phyloP scores from a whole-genome alignment of 2,888 invertebrate genomes.

The Drosophila kokeensis region DNA sequence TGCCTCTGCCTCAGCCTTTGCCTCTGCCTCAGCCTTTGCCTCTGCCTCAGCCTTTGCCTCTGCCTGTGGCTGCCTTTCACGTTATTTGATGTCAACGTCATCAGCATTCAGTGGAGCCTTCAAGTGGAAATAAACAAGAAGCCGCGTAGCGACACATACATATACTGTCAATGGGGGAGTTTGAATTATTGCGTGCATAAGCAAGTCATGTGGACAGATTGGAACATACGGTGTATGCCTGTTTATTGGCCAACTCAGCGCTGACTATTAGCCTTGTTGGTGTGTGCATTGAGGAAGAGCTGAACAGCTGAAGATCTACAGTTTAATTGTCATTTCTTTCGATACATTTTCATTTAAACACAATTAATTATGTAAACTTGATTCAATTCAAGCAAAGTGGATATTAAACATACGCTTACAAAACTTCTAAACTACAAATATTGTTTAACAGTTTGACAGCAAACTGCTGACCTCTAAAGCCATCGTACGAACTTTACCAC shows the following conservation, averaged over 20 bases:
- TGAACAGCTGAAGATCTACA: not conserved
- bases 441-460: constrained; percentile 11
- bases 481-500: constrained; percentile 48
- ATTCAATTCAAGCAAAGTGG: not conserved
- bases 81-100: constrained; percentile 40
- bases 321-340: not conserved
- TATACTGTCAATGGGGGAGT: not conserved
- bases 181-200: constrained; percentile 3
- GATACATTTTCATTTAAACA: too few species aligned
- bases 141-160: not conserved
- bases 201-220: constrained; percentile 11
- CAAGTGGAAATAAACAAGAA: constrained; percentile 37
- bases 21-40: not conserved
- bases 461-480: constrained; percentile 20
- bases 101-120: constrained; percentile 25
- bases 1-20: not conserved
- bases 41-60: not conserved
- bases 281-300: not conserved
- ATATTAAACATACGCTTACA: not conserved
- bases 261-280: constrained; percentile 1
- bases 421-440: constrained; percentile 13
- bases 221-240: not conserved
- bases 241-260: constrained; percentile 17
- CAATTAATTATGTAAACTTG: not conserved
- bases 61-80: not conserved